Conservation (phyloP, 2,797 vertebrate species). For the Pyrrhura leucotis region DNA sequence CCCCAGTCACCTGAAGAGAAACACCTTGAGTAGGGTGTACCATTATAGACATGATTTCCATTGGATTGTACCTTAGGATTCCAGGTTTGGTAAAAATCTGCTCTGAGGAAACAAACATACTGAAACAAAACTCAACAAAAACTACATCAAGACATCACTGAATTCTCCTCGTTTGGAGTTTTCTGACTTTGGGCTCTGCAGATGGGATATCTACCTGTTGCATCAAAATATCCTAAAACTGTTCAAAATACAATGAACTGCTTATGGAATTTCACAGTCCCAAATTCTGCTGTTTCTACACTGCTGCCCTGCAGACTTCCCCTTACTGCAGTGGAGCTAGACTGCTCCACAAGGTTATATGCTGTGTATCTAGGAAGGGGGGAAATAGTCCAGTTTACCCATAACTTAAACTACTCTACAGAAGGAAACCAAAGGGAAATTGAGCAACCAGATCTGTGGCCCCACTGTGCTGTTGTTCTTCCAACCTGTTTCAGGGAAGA, state of each 20-base stretch:
- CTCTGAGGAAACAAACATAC: background rate
- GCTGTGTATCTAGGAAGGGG: too few relatives aligned
- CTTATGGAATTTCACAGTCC: background rate
- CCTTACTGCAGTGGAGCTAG: background rate
- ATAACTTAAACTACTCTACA: background rate
- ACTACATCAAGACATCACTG: background rate
- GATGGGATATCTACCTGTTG: background rate
- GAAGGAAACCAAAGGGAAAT: background rate
- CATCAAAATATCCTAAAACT: background rate
- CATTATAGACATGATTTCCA: background rate
- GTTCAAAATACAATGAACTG: background rate
- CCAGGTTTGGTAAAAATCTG: background rate
- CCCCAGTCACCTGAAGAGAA: background rate
- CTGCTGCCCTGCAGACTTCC: background rate
- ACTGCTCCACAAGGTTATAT: background rate
- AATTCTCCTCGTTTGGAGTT: background rate
- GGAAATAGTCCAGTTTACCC: background rate
- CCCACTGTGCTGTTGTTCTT: background rate
- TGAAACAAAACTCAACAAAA: background rate
- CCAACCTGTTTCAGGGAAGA: background rate
- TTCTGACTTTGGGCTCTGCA: background rate
- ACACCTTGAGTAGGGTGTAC: background rate
- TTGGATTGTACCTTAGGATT: background rate
- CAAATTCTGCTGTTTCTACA: background rate
- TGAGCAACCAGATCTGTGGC: background rate